Conservation (phyloP, 2,113 vertebrate species). For the Centropristis striata region DNA sequence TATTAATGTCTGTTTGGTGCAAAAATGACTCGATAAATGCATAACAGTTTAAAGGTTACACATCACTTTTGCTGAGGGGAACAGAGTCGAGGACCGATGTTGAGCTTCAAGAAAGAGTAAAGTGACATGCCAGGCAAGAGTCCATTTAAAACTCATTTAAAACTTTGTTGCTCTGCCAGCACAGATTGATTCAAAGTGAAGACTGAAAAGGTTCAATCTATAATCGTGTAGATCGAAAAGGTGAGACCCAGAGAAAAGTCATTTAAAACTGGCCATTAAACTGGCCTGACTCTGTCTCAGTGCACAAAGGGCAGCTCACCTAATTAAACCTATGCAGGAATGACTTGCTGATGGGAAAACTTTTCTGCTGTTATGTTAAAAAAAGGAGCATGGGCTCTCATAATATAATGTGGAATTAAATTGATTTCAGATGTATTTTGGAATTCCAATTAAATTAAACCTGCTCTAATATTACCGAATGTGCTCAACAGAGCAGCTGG, state of each 20-base stretch:
- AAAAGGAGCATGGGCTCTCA: conserved; percentile 21
- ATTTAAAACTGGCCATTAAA: conserved; percentile 62
- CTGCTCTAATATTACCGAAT: conserved; percentile 51
- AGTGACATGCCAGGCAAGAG: conserved; percentile 20
- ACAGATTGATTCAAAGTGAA: conserved; percentile 64
- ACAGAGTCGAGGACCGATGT: conserved; percentile 7
- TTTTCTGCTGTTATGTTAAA: conserved; percentile 49
- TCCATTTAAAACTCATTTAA: conserved; percentile 65
- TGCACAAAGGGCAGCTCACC: conserved; percentile 66
- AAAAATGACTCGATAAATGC: not conserved
- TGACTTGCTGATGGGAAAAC: conserved; percentile 62
- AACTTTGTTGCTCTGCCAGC: conserved; percentile 62
- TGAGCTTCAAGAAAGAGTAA: not conserved
- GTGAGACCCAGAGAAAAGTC: conserved; percentile 51
- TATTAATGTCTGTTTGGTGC: not conserved
- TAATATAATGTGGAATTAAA: conserved; percentile 64
- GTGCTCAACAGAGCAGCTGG: conserved; percentile 18
- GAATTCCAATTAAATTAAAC: conserved; percentile 51
- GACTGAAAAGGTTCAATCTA: conserved; percentile 63
- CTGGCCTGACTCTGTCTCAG: conserved; percentile 24
- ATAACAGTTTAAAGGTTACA: not conserved
- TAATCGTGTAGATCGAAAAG: conserved; percentile 52
- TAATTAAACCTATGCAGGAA: conserved; percentile 72
- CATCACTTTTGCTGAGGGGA: not conserved
- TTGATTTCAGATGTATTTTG: conserved; percentile 55